Percentiles rank a stretch among this genome's conserved stretches.
Conservation (phyloP, 1,140 invertebrate genomes). For the Epicauta chinensis region DNA sequence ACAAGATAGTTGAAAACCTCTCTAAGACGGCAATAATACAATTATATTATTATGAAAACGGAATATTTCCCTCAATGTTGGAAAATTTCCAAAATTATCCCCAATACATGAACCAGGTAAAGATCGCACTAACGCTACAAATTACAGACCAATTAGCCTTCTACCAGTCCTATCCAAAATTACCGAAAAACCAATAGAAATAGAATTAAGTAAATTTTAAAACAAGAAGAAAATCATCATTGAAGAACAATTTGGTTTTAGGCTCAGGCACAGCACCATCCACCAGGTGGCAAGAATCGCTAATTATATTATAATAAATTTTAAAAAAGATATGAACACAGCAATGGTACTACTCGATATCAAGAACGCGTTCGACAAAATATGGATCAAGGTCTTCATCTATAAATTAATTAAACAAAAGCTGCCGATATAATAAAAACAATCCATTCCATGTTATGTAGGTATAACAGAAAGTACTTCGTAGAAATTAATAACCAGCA, state of each 20-base stretch:
- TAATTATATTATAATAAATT: conserved; percentile 18
- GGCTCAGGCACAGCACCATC: conserved; percentile 14
- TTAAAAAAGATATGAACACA: conserved; percentile 18
- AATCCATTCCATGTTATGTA: neutral
- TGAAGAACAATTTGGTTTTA: conserved; percentile 26
- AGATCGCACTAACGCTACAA: conserved; percentile 19
- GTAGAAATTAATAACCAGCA: neutral
- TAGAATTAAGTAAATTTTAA: conserved; percentile 21
- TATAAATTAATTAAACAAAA: conserved; percentile 22
- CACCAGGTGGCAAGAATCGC: conserved; percentile 24
- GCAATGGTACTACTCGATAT: conserved; percentile 24
- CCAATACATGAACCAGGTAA: conserved; percentile 37
- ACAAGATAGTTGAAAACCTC: conserved; percentile 28
- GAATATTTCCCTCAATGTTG: conserved; percentile 30
- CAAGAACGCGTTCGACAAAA: conserved; percentile 34
- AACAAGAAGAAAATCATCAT: conserved; percentile 22
- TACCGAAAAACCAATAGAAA: conserved; percentile 35
- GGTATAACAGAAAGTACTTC: neutral
- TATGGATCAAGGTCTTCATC: conserved; percentile 30
- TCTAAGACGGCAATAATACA: conserved; percentile 22
- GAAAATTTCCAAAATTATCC: conserved; percentile 34
- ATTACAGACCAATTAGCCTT: conserved; percentile 40
- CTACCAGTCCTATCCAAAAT: conserved; percentile 34
- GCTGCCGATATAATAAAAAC: neutral
- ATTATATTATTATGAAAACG: conserved; percentile 25